These are phyloP conservation scores for Saccostrea glomerata DNA, from an alignment of 1,140 invertebrate species.

Conservation along the genomic window DNA sequence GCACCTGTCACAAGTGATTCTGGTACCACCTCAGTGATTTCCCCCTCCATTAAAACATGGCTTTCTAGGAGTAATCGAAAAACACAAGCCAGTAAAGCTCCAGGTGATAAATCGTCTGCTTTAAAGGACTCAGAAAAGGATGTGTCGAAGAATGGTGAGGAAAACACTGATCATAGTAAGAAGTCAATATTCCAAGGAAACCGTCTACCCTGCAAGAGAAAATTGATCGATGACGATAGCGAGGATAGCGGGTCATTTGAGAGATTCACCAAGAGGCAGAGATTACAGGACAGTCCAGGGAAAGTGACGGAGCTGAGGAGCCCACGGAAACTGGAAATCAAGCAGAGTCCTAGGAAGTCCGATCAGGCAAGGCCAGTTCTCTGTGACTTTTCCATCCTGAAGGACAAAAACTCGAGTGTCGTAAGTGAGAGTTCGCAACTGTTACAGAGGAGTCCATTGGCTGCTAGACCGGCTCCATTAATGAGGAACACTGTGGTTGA, in stretches of 20 bases:
- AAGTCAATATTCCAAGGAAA: constrained; percentile 28
- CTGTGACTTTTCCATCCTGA: background rate
- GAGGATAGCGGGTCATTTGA: constrained; percentile 39
- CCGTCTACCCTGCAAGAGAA: constrained; percentile 47
- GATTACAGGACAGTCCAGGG: background rate
- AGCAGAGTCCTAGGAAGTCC: constrained; percentile 47
- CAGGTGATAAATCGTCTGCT: background rate
- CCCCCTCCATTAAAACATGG: constrained; percentile 14
- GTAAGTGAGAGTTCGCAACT: constrained; percentile 6
- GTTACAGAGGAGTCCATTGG: constrained; percentile 27
- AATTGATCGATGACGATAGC: constrained; percentile 45
- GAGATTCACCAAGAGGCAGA: constrained; percentile 36
- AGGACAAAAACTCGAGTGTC: background rate
- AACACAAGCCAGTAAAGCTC: background rate
- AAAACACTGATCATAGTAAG: background rate
- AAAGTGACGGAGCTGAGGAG: background rate
- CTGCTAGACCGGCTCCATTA: background rate
- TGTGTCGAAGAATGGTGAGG: background rate
- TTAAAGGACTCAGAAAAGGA: background rate
- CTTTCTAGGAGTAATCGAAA: background rate
- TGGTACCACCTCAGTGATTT: background rate
- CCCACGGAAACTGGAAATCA: constrained; percentile 13
- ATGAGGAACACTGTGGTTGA: background rate
- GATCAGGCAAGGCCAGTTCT: background rate
- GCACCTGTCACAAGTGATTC: background rate